Base-by-base conservation (phyloP, 2,888 invertebrate genomes). In the Pseudococcus viburni region DNA sequence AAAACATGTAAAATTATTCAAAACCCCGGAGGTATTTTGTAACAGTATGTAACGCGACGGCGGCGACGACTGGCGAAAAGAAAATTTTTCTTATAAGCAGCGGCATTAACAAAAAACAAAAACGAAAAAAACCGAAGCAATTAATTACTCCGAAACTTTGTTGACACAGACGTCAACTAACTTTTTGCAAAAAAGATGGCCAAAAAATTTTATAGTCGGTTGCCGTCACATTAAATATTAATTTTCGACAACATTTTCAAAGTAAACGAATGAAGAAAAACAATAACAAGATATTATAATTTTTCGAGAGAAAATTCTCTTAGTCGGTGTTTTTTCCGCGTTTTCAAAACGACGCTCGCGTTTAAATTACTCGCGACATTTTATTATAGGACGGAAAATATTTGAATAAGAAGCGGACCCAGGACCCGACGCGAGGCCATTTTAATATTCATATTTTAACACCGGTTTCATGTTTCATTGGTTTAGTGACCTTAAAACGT, bases 281-380 rank as follows among this genome's bases (percentile, higher is more conserved):
- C 85, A 85, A 85, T 85, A 85, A 85, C 85, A 85, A 64, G 64
- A 51, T 85, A 85, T 85, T 64, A n/a, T 85, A 85, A 85, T 85
- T 85, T 85, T 85, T 83, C 33, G 11, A 55, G 11, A 55, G 33
- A 85, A 85, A 85, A 17, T 19, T 59, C 55, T 85, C 17, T 12
- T 64, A 42, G 8, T 42, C 42, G 42, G 8, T 42, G 42, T 85
- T 84, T 55, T 46, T 39, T 80, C 19, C 26, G 42, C 42, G 42
- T 39, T 83, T 11, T 19, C 46, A n/a, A 42, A 46, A 83, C 19
- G 46, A 83, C n/a, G 77, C 80, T 83, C 46, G 42, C 42, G 42
- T 83, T 46, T 42, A 83, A 46, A 46, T 83, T 83, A 42, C 80
- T 42, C 46, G 46, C 80, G 39, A 46, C 17, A 83, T 83, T 83